A percentile compares a stretch with the other conserved stretches of the same genome.
These are phyloP conservation scores for Sebastes itinus DNA, from an alignment of 2,797 vertebrate genomes.

Conservation along the genomic window DNA sequence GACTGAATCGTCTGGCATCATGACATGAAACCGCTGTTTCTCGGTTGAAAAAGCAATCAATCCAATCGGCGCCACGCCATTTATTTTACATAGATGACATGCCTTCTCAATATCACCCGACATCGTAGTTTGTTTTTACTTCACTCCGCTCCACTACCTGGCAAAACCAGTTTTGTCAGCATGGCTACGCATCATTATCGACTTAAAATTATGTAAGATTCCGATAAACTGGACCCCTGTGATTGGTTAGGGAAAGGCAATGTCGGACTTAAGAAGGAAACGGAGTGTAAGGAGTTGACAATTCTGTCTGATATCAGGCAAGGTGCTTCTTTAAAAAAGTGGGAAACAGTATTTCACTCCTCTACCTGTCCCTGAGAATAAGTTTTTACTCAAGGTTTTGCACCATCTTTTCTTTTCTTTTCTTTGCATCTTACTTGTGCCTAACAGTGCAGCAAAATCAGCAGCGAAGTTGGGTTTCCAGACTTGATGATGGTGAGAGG, in stretches of 20 bases:
- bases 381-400: background rate
- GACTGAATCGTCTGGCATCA: background rate
- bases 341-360: background rate
- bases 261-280: too few species aligned
- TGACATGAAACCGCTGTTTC: background rate
- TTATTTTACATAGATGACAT: background rate
- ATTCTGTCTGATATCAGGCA: too few species aligned
- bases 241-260: background rate
- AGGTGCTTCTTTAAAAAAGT: background rate
- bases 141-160: background rate
- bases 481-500: background rate
- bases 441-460: too few species aligned
- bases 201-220: background rate
- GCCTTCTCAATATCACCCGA: background rate
- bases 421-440: background rate
- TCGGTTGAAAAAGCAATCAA: background rate
- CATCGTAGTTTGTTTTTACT: background rate
- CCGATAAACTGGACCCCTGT: background rate
- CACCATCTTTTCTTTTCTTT: background rate
- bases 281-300: too few species aligned
- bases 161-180: accelerated
- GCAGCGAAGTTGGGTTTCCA: background rate
- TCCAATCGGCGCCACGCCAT: background rate
- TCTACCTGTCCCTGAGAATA: background rate
- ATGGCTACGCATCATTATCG: background rate